phyloP scores from a whole-genome alignment of 2,113 vertebrate species.

The Seriola aureovittata region DNA sequence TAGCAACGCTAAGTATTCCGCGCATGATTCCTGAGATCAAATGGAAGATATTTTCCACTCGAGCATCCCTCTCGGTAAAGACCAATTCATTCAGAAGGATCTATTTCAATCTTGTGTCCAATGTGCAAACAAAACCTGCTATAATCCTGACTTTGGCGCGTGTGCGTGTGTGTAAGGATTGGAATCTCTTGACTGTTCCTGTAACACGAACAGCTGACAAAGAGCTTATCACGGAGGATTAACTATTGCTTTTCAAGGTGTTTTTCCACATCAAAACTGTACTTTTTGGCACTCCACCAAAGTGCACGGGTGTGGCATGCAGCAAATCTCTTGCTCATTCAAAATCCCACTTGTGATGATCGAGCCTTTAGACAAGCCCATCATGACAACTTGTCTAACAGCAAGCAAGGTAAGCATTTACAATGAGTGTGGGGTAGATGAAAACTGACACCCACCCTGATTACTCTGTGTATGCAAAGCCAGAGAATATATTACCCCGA shows the following conservation, averaged over 20 bases:
- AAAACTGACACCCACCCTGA: slow-evolving; percentile 42
- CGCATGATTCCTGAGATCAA: slow-evolving; percentile 35
- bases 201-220: slow-evolving; percentile 72
- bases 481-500: slow-evolving; percentile 16
- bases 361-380: slow-evolving; percentile 36
- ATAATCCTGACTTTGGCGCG: slow-evolving; percentile 56
- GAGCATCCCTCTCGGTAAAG: slow-evolving; percentile 30
- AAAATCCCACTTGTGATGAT: slow-evolving; percentile 49
- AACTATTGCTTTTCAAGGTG: slow-evolving; percentile 66
- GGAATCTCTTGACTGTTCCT: slow-evolving; percentile 69
- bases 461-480: slow-evolving; percentile 27
- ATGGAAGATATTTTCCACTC: slow-evolving; percentile 39
- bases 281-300: slow-evolving; percentile 60
- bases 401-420: slow-evolving; percentile 52
- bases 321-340: slow-evolving; percentile 46
- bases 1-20: slow-evolving; percentile 8
- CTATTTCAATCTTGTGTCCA: slow-evolving; percentile 61
- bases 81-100: slow-evolving; percentile 51
- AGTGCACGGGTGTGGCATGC: slow-evolving; percentile 66
- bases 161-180: slow-evolving; percentile 40
- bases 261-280: slow-evolving; percentile 70
- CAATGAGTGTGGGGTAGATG: slow-evolving; percentile 16
- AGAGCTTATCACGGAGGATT: slow-evolving; percentile 74
- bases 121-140: slow-evolving; percentile 65
- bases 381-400: slow-evolving; percentile 53